A percentile compares a stretch with the other conserved stretches of the same genome.
Evolutionary conservation across 1,140 invertebrate species (phyloP).

Genomic region (Sitobion miscanthi): DNA sequence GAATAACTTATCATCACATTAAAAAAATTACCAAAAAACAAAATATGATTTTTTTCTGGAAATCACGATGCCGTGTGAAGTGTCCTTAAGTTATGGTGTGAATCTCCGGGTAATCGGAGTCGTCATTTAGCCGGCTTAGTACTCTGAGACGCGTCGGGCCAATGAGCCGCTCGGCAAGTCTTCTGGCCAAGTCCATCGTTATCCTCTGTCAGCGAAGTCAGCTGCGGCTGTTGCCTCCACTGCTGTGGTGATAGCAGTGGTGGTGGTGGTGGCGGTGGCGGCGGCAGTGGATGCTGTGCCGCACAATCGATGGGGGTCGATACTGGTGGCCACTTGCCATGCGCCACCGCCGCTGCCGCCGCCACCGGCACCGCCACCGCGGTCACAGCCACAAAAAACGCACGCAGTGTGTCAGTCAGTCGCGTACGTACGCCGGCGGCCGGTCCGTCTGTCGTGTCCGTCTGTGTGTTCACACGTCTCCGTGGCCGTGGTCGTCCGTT

Average conservation of each 20-base stretch:
- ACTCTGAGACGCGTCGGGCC: too few species aligned
- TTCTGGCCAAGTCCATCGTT: neutral
- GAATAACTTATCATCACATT: too few species aligned
- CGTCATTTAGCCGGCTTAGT: too few species aligned
- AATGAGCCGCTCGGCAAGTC: too few species aligned
- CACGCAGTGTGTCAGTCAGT: slow-evolving; percentile 28
- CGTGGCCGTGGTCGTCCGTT: neutral
- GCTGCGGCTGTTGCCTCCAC: neutral
- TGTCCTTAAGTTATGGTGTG: too few species aligned
- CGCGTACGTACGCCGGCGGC: slow-evolving; percentile 34
- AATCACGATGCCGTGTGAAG: too few species aligned
- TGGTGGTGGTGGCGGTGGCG: neutral
- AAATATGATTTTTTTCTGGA: too few species aligned
- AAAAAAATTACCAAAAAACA: too few species aligned
- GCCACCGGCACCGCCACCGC: neutral
- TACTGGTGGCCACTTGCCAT: slow-evolving; percentile 37
- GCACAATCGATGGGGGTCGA: slow-evolving; percentile 50
- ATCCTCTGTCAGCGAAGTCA: neutral
- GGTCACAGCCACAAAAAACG: neutral
- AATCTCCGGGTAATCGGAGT: too few species aligned
- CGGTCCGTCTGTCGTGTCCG: slow-evolving; percentile 15
- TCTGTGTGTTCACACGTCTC: neutral
- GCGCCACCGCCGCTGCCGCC: neutral
- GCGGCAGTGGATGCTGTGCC: neutral
- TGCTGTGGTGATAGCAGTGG: neutral